A percentile compares a stretch with the other conserved stretches of the same genome.
phyloP scores from a whole-genome alignment of 2,888 invertebrate species.

The Monopis laevigella region DNA sequence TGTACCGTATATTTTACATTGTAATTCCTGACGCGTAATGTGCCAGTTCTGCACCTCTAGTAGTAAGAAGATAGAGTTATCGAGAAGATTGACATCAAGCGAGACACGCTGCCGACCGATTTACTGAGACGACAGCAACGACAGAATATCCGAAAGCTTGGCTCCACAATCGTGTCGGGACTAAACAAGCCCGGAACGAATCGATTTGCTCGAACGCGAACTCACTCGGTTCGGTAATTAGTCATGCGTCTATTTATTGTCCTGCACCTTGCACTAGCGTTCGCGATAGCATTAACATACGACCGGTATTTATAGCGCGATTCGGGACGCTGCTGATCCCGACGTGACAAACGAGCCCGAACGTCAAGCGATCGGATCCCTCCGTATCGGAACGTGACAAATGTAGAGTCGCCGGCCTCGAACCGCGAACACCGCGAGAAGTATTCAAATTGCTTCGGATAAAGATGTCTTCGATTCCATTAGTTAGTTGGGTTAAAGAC shows the following conservation, averaged over 20 bases:
- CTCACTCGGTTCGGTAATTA: conserved; percentile 5
- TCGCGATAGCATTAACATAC: conserved; percentile 36
- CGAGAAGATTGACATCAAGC: not conserved
- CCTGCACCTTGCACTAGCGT: conserved; percentile 14
- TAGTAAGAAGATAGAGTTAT: no score
- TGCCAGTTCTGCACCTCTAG: conserved; percentile 1
- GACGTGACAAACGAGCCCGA: conserved; percentile 11
- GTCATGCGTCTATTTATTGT: conserved; percentile 12
- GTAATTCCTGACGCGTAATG: conserved; percentile 10
- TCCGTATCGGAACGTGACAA: conserved; percentile 7
- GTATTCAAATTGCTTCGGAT: conserved; percentile 19
- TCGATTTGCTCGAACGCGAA: not conserved
- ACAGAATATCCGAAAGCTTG: conserved; percentile 4
- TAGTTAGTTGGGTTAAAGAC: conserved; percentile 27
- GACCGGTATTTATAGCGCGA: conserved; percentile 37
- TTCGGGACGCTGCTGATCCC: conserved; percentile 15
- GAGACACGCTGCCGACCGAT: conserved; percentile 1
- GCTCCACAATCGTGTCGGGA: not conserved
- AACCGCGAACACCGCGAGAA: conserved; percentile 17
- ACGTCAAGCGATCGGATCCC: conserved; percentile 7
- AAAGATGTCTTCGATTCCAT: conserved; percentile 38
- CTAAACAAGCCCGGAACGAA: not conserved
- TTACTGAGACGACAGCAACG: conserved; percentile 9
- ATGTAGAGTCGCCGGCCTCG: not conserved
- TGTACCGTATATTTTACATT: no score